phyloP scores from a whole-genome alignment of 2,888 invertebrate species.

The Patella ulyssiponensis region DNA sequence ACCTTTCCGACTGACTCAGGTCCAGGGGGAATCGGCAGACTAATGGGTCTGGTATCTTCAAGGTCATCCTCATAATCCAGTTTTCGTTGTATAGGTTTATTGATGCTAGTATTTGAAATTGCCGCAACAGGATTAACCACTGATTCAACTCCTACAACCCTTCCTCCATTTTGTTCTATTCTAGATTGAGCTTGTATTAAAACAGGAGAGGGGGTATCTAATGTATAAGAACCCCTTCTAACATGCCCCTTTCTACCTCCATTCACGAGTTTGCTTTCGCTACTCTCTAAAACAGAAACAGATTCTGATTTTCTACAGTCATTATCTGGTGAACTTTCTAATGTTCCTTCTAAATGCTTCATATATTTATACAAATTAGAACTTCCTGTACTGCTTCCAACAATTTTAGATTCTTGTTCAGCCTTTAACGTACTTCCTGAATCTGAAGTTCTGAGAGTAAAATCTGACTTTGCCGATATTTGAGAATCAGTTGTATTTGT shows the following conservation, averaged over 20 bases:
- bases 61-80: slow-evolving; percentile 32
- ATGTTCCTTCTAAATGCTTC: slow-evolving; percentile 4
- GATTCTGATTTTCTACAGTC: slow-evolving; percentile 11
- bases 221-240: slow-evolving; percentile 84
- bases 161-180: neutral
- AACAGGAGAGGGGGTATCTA: slow-evolving; percentile 84
- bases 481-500: neutral
- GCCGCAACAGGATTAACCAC: slow-evolving; percentile 18
- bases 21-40: slow-evolving; percentile 29
- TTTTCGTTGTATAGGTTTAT: slow-evolving; percentile 30
- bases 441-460: slow-evolving; percentile 25
- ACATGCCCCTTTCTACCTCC: slow-evolving; percentile 64
- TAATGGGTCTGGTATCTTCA: slow-evolving; percentile 24
- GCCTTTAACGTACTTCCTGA: neutral
- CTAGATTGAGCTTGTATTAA: slow-evolving; percentile 68
- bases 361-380: neutral
- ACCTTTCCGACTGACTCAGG: slow-evolving; percentile 62
- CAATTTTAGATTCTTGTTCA: neutral
- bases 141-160: neutral
- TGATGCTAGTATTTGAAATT: neutral
- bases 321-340: slow-evolving; percentile 16
- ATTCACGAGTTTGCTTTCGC: slow-evolving; percentile 12
- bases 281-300: slow-evolving; percentile 3
- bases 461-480: slow-evolving; percentile 8
- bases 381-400: slow-evolving; percentile 3